A percentile compares a stretch with the other conserved stretches of the same genome.
These are phyloP conservation scores for Xestia sexstrigata DNA, from an alignment of 2,888 invertebrate species.

Conservation along the genomic window DNA sequence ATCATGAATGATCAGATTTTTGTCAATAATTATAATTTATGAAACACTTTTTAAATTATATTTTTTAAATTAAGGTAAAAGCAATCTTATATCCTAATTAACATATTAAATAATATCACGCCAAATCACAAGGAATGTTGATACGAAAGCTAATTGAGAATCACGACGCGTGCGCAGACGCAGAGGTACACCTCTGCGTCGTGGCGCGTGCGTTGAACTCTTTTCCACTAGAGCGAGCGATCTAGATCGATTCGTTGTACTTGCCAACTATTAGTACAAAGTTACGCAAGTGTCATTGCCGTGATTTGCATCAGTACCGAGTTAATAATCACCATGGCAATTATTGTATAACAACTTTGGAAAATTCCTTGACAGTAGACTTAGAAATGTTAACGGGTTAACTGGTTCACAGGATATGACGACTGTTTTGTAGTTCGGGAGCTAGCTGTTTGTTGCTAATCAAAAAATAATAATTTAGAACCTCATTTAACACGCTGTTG, in stretches of 20 bases:
- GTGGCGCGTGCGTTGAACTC: conserved; percentile 76
- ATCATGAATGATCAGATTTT: not conserved
- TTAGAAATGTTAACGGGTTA: conserved; percentile 47
- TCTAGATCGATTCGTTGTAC: conserved; percentile 72
- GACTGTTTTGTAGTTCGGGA: conserved; percentile 39
- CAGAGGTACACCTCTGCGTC: conserved; percentile 51
- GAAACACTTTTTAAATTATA: too few relatives aligned
- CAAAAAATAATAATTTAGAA: not conserved
- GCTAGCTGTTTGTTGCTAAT: conserved; percentile 2
- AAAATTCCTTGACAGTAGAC: conserved; percentile 72
- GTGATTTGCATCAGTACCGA: conserved; percentile 79
- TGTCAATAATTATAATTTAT: too few relatives aligned
- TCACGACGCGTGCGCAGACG: conserved; percentile 59
- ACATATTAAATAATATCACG: conserved; percentile 20
- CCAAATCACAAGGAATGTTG: conserved; percentile 53
- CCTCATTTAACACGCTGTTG: not conserved
- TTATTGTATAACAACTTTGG: conserved; percentile 81
- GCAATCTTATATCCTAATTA: not conserved
- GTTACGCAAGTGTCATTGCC: conserved; percentile 85
- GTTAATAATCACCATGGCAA: conserved; percentile 74
- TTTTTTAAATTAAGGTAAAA: too few relatives aligned
- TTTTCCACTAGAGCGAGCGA: conserved; percentile 73
- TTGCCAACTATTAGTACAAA: conserved; percentile 67
- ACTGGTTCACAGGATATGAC: conserved; percentile 44
- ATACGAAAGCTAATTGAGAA: conserved; percentile 58